A percentile compares a stretch with the other conserved stretches of the same genome.
phyloP scores from a whole-genome alignment of 2,888 invertebrate species.

The Philereme transversata region DNA sequence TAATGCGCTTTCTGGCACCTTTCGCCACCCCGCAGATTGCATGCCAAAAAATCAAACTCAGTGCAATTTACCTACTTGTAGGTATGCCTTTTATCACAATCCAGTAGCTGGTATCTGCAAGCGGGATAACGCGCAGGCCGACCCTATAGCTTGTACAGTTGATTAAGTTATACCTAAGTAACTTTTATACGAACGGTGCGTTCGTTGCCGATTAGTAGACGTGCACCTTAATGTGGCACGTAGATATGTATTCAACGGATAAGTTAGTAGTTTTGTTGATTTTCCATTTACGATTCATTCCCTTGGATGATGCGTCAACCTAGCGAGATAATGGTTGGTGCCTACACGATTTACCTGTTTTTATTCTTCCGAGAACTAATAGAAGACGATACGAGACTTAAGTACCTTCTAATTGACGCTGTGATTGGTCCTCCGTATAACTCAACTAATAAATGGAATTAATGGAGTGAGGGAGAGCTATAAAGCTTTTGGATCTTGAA shows the following conservation, averaged over 20 bases:
- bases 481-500: slow-evolving; percentile 1
- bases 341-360: slow-evolving; percentile 32
- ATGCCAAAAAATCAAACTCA: too few species aligned
- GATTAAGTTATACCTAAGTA: too few species aligned
- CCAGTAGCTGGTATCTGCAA: too few species aligned
- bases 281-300: slow-evolving; percentile 64
- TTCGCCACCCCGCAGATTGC: too few species aligned
- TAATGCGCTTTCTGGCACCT: too few species aligned
- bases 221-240: slow-evolving; percentile 2
- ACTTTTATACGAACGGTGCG: background rate
- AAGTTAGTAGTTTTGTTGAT: slow-evolving; percentile 59
- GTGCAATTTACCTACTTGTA: too few species aligned
- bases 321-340: slow-evolving; percentile 50
- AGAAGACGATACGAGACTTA: background rate
- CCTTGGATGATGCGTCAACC: slow-evolving; percentile 48
- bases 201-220: background rate
- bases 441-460: slow-evolving; percentile 53
- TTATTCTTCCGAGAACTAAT: slow-evolving; percentile 30
- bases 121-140: too few species aligned
- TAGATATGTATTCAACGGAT: background rate
- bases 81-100: too few species aligned
- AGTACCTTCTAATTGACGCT: slow-evolving; percentile 35
- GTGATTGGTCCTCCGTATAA: slow-evolving; percentile 45
- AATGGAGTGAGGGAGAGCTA: slow-evolving; percentile 50
- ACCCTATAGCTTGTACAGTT: too few species aligned